Conservation (phyloP, 2,797 vertebrate species). For the Phrynocephalus forsythii region DNA sequence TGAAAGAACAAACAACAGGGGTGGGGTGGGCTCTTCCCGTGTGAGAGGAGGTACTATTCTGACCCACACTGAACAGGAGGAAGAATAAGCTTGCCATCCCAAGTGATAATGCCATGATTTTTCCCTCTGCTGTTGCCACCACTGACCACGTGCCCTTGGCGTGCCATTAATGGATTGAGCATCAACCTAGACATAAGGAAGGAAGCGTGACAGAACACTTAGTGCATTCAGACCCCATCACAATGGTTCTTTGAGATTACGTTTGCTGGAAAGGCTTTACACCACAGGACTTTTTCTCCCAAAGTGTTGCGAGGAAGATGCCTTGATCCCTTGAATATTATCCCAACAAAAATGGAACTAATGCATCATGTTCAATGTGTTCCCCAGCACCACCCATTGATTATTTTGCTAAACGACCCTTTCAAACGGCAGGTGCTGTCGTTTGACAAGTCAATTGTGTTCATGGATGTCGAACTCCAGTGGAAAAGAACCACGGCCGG, state of each 20-base stretch:
- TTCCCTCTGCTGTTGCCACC: neutral
- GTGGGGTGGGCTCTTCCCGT: neutral
- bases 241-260: neutral
- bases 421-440: conserved; percentile 20
- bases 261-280: neutral
- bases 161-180: neutral
- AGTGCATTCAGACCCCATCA: neutral
- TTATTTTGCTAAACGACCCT: conserved; percentile 24
- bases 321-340: neutral
- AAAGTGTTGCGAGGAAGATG: neutral
- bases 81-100: neutral
- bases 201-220: neutral
- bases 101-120: neutral
- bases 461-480: neutral
- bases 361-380: neutral
- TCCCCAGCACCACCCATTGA: neutral
- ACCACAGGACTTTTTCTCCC: neutral
- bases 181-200: neutral
- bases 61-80: neutral
- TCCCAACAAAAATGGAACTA: neutral
- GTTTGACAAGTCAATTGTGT: conserved; percentile 8
- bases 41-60: neutral
- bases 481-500: neutral
- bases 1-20: neutral
- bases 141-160: neutral